Percentiles rank a stretch among this genome's conserved stretches.
phyloP scores from a whole-genome alignment of 2,113 vertebrate genomes.

The Cyprinodon variegatus region DNA sequence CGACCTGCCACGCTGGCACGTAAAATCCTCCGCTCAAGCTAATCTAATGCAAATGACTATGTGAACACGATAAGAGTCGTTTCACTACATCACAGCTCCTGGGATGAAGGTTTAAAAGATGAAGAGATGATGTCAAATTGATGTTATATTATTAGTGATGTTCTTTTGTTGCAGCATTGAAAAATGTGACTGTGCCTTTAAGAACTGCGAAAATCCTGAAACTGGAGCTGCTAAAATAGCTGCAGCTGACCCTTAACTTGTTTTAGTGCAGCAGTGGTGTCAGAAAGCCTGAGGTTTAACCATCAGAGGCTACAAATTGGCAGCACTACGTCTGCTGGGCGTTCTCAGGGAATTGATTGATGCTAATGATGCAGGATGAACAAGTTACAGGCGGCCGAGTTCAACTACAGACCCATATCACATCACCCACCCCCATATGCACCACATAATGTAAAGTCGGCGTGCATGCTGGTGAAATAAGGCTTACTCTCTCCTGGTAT shows the following conservation, averaged over 20 bases:
- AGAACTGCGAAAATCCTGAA: not conserved
- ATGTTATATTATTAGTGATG: not conserved
- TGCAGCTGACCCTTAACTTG: not conserved
- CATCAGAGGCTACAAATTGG: slow-evolving; percentile 5
- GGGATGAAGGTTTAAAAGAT: slow-evolving; percentile 13
- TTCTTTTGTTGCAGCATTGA: not conserved
- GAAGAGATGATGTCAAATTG: not conserved
- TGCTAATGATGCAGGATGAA: not conserved
- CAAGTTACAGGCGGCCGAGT: not conserved
- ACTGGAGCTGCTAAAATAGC: not conserved
- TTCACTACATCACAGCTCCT: slow-evolving; percentile 4
- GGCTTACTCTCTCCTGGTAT: slow-evolving; percentile 94
- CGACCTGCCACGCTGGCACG: not conserved
- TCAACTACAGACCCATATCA: not conserved
- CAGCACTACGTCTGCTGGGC: not conserved
- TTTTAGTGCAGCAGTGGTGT: not conserved
- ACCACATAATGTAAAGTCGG: not conserved
- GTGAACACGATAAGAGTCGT: slow-evolving; percentile 8
- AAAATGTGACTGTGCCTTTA: not conserved
- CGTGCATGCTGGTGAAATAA: not conserved
- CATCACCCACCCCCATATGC: not conserved
- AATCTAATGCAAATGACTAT: slow-evolving; percentile 19
- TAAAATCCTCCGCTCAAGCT: slow-evolving; percentile 21
- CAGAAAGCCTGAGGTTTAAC: not conserved
- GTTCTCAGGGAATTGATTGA: slow-evolving; percentile 3